Evolutionary conservation across 1,140 invertebrate genomes (phyloP), one percentile per base, ranked within the genome.

Genomic region (Druon quercuslanigerum): DNA sequence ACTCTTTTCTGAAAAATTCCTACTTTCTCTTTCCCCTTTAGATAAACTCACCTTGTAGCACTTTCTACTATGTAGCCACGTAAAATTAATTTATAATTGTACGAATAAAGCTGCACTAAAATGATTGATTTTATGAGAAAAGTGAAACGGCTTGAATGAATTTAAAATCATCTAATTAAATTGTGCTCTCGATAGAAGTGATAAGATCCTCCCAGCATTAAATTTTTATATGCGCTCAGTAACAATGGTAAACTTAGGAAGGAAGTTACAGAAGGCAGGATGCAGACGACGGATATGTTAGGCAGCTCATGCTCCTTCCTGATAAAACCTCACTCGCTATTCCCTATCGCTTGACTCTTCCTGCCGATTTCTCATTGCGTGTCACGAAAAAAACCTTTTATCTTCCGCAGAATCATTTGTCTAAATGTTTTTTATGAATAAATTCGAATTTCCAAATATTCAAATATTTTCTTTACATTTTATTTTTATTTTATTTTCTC

Each of bases 211-310:
- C 12, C 52, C 51, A 33, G 6, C 12, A 33, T 46, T n/a, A 7
- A 40, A 13, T 66, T 66, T 40, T 40, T 60, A 33, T 2, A 16
- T 16, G 71, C 72, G 57, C 52, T 74, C 60, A 57, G 50, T 17
- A 75, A 79, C 71, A 79, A 84, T 84, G 79, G 71, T 72, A 54
- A 40, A 71, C 40, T 71, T 79, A 81, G 84, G 82, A 84, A 89
- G 88, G 86, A 89, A 90, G 78, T 82, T 77, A 71, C 73, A 76
- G 72, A 82, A 80, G 81, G 79, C 87, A 87, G 86, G 87, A 85
- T 86, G 82, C 81, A 84, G 83, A 86, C 82, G 78, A 83, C 75
- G 85, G 87, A 87, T 87, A 88, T 72, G 76, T 70, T 77, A 73
- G 56, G 73, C 76, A 75, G 76, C 76, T 40, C 50, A 46, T 70